A percentile compares a stretch with the other conserved stretches of the same genome.
Conservation (phyloP, 2,888 invertebrate genomes). For the Meghimatium bilineatum region DNA sequence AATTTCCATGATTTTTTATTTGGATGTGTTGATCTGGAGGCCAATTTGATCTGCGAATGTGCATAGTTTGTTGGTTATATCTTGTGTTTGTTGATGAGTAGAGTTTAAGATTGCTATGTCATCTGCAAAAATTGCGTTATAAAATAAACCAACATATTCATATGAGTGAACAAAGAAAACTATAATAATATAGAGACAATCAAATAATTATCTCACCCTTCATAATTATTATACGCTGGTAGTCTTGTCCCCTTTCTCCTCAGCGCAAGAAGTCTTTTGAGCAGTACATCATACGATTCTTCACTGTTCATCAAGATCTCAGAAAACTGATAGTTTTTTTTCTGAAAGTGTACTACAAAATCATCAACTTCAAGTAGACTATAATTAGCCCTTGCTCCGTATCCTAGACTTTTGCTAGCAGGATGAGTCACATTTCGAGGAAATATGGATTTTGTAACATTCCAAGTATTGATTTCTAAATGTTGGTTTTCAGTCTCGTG, state of each 20-base stretch:
- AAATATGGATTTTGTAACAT: neutral
- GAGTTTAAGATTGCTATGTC: no score
- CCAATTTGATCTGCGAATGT: no score
- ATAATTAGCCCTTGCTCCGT: constrained; percentile 29
- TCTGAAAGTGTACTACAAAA: constrained; percentile 18
- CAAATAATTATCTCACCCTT: constrained; percentile 18
- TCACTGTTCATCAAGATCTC: neutral
- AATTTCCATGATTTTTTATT: no score
- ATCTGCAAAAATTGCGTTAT: no score
- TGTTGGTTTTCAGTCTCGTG: neutral
- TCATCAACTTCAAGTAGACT: constrained; percentile 34
- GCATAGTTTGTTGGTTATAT: no score
- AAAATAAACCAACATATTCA: no score
- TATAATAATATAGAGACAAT: no score
- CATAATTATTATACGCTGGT: constrained; percentile 8
- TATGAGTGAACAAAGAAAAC: no score
- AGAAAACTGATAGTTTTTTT: constrained; percentile 2
- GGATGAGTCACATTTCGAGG: neutral
- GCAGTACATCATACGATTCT: neutral
- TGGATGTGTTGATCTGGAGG: no score
- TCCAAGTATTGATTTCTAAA: neutral
- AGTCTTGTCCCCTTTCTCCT: constrained; percentile 24
- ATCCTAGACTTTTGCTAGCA: neutral
- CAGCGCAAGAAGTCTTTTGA: neutral
- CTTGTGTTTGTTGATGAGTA: no score